phyloP scores from a whole-genome alignment of 2,113 vertebrate genomes.

The Chaetura pelagica region DNA sequence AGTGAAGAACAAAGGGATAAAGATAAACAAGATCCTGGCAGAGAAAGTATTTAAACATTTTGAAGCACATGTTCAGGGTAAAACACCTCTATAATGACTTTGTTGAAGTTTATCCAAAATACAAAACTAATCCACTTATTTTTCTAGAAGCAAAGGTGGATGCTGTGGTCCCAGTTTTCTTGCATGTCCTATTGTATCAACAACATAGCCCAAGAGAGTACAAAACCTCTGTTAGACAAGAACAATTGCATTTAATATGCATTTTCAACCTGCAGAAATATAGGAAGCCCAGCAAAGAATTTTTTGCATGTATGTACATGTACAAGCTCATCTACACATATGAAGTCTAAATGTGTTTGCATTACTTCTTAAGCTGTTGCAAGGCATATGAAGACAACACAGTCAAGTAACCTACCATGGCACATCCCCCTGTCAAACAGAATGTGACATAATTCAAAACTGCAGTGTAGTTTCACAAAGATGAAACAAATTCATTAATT shows the following conservation, averaged over 20 bases:
- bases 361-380: not conserved
- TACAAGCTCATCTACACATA: not conserved
- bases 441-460: not conserved
- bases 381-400: not conserved
- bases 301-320: not conserved
- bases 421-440: not conserved
- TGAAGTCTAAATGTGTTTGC: not conserved
- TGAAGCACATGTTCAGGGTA: not conserved
- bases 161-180: not conserved
- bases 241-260: not conserved
- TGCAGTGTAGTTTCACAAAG: not conserved
- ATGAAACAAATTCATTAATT: not conserved
- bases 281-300: not conserved
- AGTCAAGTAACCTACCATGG: not conserved
- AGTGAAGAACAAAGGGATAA: not conserved
- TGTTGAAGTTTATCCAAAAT: not conserved
- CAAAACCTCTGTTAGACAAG: not conserved
- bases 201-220: not conserved
- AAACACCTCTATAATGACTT: not conserved
- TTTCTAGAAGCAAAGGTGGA: not conserved
- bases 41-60: not conserved
- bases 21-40: not conserved
- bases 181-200: not conserved
- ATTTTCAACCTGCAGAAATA: not conserved
- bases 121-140: not conserved